Percentiles rank a stretch among this genome's conserved stretches.
Evolutionary conservation across 2,113 vertebrate species (phyloP).

Genomic region (Peromyscus californicus): DNA sequence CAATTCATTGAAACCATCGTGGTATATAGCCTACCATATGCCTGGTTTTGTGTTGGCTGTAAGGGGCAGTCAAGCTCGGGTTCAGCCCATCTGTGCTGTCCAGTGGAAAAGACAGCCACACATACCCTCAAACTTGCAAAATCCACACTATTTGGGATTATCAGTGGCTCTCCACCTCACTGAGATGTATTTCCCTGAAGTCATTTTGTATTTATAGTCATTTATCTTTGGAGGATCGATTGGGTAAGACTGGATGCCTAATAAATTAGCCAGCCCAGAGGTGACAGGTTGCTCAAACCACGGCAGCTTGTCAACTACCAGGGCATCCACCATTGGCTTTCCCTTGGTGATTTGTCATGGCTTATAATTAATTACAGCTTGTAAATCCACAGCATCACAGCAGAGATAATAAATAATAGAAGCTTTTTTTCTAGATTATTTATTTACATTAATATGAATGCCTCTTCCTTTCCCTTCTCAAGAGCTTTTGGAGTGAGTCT

Average conservation of each 20-base stretch:
- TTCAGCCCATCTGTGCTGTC: rapidly evolving
- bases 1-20: background rate
- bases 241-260: slow-evolving; percentile 58
- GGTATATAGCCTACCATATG: rapidly evolving
- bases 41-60: background rate
- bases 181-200: background rate
- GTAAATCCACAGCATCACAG: slow-evolving; percentile 63
- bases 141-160: background rate
- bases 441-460: slow-evolving; percentile 40
- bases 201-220: slow-evolving; percentile 7
- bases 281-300: slow-evolving; percentile 77
- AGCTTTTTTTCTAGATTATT: slow-evolving; percentile 75
- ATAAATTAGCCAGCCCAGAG: slow-evolving; percentile 81
- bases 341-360: slow-evolving; percentile 81
- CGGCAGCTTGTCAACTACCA: slow-evolving; percentile 73
- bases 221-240: slow-evolving; percentile 60
- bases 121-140: background rate
- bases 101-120: rapidly evolving
- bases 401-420: slow-evolving; percentile 57
- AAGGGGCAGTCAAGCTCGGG: too few species aligned
- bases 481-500: background rate
- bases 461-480: slow-evolving; percentile 36
- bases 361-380: slow-evolving; percentile 83
- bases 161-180: background rate
- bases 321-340: slow-evolving; percentile 69